These are phyloP conservation scores for Chalcis sispes DNA, from an alignment of 2,888 invertebrate species.

Conservation along the genomic window DNA sequence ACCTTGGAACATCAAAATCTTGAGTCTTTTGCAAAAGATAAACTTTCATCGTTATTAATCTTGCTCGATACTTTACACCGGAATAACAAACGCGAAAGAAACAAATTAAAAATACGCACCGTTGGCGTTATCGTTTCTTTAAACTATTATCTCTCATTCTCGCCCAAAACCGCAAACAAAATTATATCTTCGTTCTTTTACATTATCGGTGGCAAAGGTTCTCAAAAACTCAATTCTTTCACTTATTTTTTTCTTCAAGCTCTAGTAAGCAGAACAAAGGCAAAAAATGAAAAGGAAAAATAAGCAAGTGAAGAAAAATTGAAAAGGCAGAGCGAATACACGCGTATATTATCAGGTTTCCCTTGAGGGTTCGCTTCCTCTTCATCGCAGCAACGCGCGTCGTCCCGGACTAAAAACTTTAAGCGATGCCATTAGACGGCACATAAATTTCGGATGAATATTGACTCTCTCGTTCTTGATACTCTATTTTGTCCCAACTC, in stretches of 20 bases:
- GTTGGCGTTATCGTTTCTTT: no score
- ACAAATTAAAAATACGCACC: no score
- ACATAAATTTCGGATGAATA: constrained; percentile 39
- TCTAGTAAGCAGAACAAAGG: not conserved
- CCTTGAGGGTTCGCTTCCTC: not conserved
- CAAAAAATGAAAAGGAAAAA: not conserved
- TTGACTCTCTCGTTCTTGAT: constrained; percentile 10
- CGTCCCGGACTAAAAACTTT: not conserved
- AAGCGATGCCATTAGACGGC: constrained; percentile 1
- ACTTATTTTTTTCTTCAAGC: not conserved
- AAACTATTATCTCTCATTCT: no score
- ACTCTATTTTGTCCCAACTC: no score
- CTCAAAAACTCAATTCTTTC: not conserved
- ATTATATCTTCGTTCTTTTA: not conserved
- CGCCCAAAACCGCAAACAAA: no score
- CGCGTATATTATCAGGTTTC: not conserved
- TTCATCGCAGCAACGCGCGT: not conserved
- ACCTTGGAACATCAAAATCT: no score
- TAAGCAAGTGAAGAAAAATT: not conserved
- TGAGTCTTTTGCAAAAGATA: no score
- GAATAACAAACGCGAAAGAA: no score
- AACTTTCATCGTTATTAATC: no score
- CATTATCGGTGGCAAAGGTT: not conserved
- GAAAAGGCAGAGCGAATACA: not conserved
- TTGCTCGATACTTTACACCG: no score